Percentiles rank a stretch among this genome's conserved stretches.
These are phyloP conservation scores for Aphodius sticticus DNA, from an alignment of 2,888 invertebrate genomes.

Conservation along the genomic window DNA sequence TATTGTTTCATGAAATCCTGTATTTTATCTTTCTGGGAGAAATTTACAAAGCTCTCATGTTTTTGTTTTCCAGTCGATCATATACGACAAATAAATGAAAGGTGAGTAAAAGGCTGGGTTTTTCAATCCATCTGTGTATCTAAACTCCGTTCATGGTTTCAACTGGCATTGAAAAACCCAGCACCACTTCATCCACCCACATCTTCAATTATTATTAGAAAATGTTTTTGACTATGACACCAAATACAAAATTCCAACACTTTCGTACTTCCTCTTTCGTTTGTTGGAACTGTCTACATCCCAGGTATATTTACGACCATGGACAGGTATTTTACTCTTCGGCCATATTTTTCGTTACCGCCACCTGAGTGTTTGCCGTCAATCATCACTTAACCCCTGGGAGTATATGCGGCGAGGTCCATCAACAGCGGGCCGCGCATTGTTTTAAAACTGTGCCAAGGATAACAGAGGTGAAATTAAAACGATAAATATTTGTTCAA, in stretches of 20 bases:
- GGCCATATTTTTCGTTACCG: constrained; percentile 10
- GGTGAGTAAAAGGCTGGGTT: too few relatives aligned
- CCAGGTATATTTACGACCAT: not conserved
- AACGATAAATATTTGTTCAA: constrained; percentile 51
- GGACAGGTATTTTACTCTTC: not conserved
- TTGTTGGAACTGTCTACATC: not conserved
- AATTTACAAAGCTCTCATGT: too few relatives aligned
- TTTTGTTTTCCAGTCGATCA: too few relatives aligned
- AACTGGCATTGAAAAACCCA: too few relatives aligned
- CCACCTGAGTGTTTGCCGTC: constrained; percentile 27
- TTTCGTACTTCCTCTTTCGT: not conserved
- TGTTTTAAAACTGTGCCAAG: constrained; percentile 42
- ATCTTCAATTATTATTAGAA: too few relatives aligned
- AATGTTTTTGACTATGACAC: too few relatives aligned
- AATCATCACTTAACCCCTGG: constrained; percentile 29
- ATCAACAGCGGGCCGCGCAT: constrained; percentile 42
- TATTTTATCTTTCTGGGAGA: too few relatives aligned
- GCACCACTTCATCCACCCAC: too few relatives aligned
- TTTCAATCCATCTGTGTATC: too few relatives aligned
- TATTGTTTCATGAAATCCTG: too few relatives aligned
- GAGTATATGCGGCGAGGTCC: not conserved
- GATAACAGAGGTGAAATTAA: constrained; percentile 48
- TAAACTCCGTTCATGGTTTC: too few relatives aligned
- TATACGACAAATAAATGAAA: too few relatives aligned
- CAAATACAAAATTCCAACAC: not conserved